Base-by-base conservation (phyloP, 1,140 invertebrate species). In the Sinella curviseta region DNA sequence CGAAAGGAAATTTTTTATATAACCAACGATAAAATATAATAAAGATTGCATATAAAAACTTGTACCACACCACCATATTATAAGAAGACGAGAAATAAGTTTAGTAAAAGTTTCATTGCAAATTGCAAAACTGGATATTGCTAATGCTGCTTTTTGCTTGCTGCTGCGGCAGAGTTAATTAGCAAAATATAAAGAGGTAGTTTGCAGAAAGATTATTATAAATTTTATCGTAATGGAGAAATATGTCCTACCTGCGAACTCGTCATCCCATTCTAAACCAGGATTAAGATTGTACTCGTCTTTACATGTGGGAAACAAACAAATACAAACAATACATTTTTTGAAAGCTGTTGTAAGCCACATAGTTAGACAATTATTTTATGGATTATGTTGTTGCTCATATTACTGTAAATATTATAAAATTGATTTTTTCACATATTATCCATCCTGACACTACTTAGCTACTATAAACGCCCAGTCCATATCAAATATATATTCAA, bases 251-350 rank as follows among this genome's bases (percentile, higher is more conserved):
- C 95, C 95, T 97, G 95, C 95, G 90, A 98, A 98, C 91, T 99
- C 96, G 95, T 98, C 96, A 92, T 99, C 97, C 96, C 97, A 99
- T 91, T 98, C 96, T 96, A 98, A 96, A 94, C 94, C 94, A 91
- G 95, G 94, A 92, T 96, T 96, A 93, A 96, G 94, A 95, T 96
- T 96, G 94, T 96, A 96, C 91, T 96, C 95, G 92, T 96, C 95
- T 96, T 95, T 84, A 83, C 92, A 92, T 88, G 93, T 90, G 88
- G 88, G 90, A 91, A 91, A 91, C 91, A 92, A 92, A 92, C 92
- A 90, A 92, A 92, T 91, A 86, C 87, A 89, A 88, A 89, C 14
- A 60, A 88, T 87, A 89, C 67, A 79, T n/a, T 35, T 35, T 16
- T 60, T 60, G 57, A 17, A 60, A 78, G 57, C 36, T 36, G 60